A percentile compares a stretch with the other conserved stretches of the same genome.
phyloP scores from a whole-genome alignment of 1,140 invertebrate genomes.

The Trinorchestia longiramus region DNA sequence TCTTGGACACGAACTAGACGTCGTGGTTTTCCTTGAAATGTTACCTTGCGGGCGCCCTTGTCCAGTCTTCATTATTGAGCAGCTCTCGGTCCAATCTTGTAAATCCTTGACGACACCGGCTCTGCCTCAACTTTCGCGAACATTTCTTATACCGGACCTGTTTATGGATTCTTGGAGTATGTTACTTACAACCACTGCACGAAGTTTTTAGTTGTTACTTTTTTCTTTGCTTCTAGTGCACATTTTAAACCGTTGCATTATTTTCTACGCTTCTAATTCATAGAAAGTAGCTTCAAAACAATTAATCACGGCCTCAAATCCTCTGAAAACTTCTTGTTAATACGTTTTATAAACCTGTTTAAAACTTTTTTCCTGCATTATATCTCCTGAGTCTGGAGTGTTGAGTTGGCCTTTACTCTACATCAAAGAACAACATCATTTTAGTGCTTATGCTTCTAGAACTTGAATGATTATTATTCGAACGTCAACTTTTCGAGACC shows the following conservation, averaged over 20 bases:
- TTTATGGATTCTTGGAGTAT: neutral
- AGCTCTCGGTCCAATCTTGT: slow-evolving; percentile 34
- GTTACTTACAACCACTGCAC: neutral
- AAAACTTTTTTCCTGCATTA: neutral
- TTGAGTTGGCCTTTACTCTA: neutral
- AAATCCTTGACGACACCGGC: neutral
- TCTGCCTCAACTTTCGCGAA: neutral
- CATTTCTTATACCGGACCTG: neutral
- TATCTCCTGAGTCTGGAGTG: neutral
- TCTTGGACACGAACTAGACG: slow-evolving; percentile 36
- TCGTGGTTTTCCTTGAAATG: slow-evolving; percentile 14
- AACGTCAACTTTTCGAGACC: neutral
- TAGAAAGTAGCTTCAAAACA: neutral
- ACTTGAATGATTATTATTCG: neutral
- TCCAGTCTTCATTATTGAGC: slow-evolving; percentile 26
- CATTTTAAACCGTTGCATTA: neutral
- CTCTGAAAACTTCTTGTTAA: neutral
- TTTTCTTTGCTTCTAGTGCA: neutral
- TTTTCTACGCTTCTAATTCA: neutral
- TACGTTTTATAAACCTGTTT: neutral
- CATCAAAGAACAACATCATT: no score
- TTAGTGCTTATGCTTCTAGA: no score
- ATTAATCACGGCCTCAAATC: neutral
- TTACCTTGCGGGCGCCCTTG: neutral
- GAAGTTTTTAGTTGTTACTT: neutral